Evolutionary conservation across 2,797 vertebrate genomes (phyloP), one percentile per base, ranked within the genome.

Genomic region (Discoglossus pictus): DNA sequence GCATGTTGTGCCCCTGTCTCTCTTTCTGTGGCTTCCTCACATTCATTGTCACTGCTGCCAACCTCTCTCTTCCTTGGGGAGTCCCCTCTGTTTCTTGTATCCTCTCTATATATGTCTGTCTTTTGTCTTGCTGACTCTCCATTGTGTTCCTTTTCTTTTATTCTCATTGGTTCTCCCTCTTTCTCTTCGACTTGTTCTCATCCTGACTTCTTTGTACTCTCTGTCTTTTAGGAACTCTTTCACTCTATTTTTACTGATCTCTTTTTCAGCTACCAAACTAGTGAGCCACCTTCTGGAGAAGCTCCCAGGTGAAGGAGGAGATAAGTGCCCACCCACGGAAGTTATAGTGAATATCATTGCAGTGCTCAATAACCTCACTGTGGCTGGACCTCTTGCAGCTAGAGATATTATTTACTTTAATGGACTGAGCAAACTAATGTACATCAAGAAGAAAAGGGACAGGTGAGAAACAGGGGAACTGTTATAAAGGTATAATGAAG

Each of bases 291-390:
- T 99, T 74, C 76, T 98, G 0, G 64, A 74, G 48, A 94, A 93
- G 82, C 86, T 99, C 55, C 97, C 96, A 0, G 34, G 9, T 0
- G 84, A 92, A 0, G 75, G 73, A 0, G 46, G 75, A 0, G 83
- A 92, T 75, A 93, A 91, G 81, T 72, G 63, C 0, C 92, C 90
- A 0, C 92, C 93, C 0, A 78, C 75, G 0, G 96, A 98, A 0
- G 93, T 93, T 50, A 78, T 96, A 1, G 70, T 96, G 53, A 98
- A 98, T 87, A 92, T 98, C 74, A 92, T 94, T 0, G 94, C 93
- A 0, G 58, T 92, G 38, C 89, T 99, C 79, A 99, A 99, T 76
- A 95, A 96, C 84, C 78, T 98, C 78, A 93, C 97, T 72, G 94
- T 90, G 58, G 79, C 83, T 82, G 94, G 89, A 61, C 74, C 75